phyloP scores from a whole-genome alignment of 2,797 vertebrate species.

The Syngnathus acus region DNA sequence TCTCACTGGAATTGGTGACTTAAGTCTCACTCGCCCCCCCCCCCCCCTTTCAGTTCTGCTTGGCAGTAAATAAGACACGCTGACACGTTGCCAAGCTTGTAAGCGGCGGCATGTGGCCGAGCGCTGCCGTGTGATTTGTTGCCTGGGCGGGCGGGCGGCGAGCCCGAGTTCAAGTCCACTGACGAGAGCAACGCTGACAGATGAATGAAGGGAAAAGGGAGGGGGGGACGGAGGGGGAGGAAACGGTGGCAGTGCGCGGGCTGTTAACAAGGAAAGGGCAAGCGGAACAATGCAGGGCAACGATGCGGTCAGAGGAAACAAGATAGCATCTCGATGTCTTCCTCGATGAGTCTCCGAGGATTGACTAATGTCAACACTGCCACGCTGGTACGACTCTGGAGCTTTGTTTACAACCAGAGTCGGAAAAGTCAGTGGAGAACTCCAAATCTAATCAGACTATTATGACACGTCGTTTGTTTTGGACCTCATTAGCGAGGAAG shows the following conservation, averaged over 20 bases:
- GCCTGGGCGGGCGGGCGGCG: slow-evolving; percentile 32
- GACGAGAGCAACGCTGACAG: slow-evolving; percentile 32
- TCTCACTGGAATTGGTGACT: neutral
- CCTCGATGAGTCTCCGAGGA: slow-evolving; percentile 58
- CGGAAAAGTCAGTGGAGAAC: neutral
- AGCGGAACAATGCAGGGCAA: slow-evolving; percentile 38
- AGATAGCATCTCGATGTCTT: slow-evolving; percentile 63
- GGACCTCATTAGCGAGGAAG: neutral
- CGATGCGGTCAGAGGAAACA: slow-evolving; percentile 53
- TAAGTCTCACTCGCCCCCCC: neutral
- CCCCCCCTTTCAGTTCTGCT: neutral
- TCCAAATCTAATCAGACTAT: too few species aligned
- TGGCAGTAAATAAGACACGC: slow-evolving; percentile 4
- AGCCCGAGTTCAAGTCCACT: slow-evolving; percentile 28
- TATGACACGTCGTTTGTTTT: neutral
- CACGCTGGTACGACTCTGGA: neutral
- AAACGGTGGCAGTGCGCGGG: slow-evolving; percentile 45
- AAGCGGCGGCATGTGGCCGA: slow-evolving; percentile 43
- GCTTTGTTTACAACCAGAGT: neutral
- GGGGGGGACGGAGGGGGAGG: slow-evolving; percentile 15
- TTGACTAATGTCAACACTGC: slow-evolving; percentile 22
- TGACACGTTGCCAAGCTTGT: slow-evolving; percentile 12
- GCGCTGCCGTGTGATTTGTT: slow-evolving; percentile 50
- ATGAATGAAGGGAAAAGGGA: slow-evolving; percentile 14
- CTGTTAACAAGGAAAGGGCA: slow-evolving; percentile 51